phyloP scores from a whole-genome alignment of 2,113 vertebrate genomes.

The Origma solitaria region DNA sequence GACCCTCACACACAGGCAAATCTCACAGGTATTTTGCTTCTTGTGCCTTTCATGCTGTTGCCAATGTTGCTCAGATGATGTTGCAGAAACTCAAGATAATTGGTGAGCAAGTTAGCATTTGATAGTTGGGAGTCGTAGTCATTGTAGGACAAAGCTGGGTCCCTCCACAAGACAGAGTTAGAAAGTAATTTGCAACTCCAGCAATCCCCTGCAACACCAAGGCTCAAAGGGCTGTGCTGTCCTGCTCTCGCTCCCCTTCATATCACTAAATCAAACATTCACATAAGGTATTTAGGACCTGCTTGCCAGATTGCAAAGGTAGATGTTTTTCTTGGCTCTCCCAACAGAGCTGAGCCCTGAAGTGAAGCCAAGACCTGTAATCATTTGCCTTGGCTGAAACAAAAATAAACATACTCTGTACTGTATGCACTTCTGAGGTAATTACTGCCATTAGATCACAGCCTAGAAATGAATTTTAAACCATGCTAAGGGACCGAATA shows the following conservation, averaged over 20 bases:
- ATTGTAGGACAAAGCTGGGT: background rate
- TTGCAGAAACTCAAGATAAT: background rate
- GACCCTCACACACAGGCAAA: background rate
- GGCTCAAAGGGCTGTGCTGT: background rate
- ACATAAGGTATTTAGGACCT: slow-evolving; percentile 18
- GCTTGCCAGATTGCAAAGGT: slow-evolving; percentile 61
- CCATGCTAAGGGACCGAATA: background rate
- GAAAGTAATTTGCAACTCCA: background rate
- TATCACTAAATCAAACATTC: slow-evolving; percentile 7
- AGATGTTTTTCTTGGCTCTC: slow-evolving; percentile 59
- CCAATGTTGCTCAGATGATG: background rate
- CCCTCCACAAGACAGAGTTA: background rate
- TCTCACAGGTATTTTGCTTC: background rate
- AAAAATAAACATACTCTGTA: slow-evolving; percentile 52
- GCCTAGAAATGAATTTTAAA: slow-evolving; percentile 50
- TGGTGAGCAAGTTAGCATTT: background rate
- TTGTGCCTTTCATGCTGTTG: background rate
- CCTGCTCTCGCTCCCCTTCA: background rate
- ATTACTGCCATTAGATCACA: slow-evolving; percentile 66
- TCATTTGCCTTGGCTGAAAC: slow-evolving; percentile 52
- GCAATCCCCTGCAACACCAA: background rate
- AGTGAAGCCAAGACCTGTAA: slow-evolving; percentile 54
- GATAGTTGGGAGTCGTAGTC: background rate
- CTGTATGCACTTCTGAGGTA: slow-evolving; percentile 49
- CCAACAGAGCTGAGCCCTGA: slow-evolving; percentile 37